Base-by-base conservation (phyloP, 2,113 vertebrate genomes). In the Carassius auratus region DNA sequence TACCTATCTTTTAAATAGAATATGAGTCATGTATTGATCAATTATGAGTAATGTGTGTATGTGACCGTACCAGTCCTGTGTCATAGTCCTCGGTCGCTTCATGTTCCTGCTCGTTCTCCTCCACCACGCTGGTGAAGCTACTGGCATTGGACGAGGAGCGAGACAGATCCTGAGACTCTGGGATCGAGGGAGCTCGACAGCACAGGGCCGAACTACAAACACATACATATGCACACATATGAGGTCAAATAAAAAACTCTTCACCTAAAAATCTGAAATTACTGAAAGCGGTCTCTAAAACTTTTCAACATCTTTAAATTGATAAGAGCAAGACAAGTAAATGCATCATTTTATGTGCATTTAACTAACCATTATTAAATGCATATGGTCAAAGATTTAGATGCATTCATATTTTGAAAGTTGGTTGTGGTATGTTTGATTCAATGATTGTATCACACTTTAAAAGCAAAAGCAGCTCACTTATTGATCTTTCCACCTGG, bases 71-170 rank as follows among this genome's bases (percentile, higher is more conserved):
- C 96, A 94, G 88, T 83, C 95, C 96, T 0, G 94, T 93, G 89
- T 98, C 96, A 0, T 96, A 96, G 0, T 95, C 96, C 0, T 96
- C 96, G 7, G 93, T 84, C 0, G 92, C 93, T 85, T 97, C 94
- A 0, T 93, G 93, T 81, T 97, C 94, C 0, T 93, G 93, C 84
- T 97, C 95, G 0, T 93, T 94, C 87, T 95, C 97, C 89, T 98
- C 97, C 78, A 95, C 92, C 9, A 97, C 95, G 1, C 97, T 99
- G 91, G 97, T 95, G 0, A 99, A 99, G 93, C 98, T 99, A 95
- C 97, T 99, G 94, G 96, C 96, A 0, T 97, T 98, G 91, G 97
- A 99, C 0, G 98, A 99, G 19, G 98, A 99, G 79, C 95, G 95
- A 50, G 97, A 99, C 82, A 97, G 95, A 85, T 97, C 96, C 84